Conservation (phyloP, 2,113 vertebrate species). For the Siphamia tubifer region DNA sequence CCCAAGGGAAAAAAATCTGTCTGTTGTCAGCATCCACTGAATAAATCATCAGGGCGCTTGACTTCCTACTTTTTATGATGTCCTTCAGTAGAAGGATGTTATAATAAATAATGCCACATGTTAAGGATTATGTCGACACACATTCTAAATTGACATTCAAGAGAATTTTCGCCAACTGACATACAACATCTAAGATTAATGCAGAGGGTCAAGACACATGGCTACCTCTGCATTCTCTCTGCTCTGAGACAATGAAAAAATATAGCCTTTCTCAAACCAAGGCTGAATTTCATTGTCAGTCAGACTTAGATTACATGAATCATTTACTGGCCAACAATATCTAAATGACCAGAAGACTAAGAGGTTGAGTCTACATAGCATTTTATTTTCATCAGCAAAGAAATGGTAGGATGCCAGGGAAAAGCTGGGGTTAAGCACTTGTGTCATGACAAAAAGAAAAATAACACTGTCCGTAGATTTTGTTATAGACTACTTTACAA, state of each 20-base stretch:
- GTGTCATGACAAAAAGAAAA: too few relatives aligned
- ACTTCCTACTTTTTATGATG: background rate
- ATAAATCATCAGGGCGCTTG: background rate
- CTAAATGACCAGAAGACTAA: too few relatives aligned
- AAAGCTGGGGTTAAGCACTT: too few relatives aligned
- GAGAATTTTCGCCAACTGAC: constrained; percentile 15
- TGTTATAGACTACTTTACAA: too few relatives aligned
- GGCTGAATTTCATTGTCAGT: constrained; percentile 13
- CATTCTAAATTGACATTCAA: constrained; percentile 7
- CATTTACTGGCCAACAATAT: background rate
- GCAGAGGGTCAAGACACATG: background rate
- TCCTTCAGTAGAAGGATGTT: background rate
- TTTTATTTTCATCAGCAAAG: too few relatives aligned
- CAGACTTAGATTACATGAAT: constrained; percentile 1
- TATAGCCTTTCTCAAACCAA: constrained; percentile 26
- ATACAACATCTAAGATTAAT: background rate
- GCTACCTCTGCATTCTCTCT: constrained; percentile 16
- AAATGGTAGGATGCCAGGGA: too few relatives aligned
- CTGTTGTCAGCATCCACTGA: background rate
- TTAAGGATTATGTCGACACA: background rate
- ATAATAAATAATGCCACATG: background rate
- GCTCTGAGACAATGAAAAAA: background rate
- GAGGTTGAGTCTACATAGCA: too few relatives aligned
- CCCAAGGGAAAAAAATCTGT: background rate
- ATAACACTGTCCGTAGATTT: too few relatives aligned